Evolutionary conservation across 2,797 vertebrate genomes (phyloP).

Genomic region (Otus scops): DNA sequence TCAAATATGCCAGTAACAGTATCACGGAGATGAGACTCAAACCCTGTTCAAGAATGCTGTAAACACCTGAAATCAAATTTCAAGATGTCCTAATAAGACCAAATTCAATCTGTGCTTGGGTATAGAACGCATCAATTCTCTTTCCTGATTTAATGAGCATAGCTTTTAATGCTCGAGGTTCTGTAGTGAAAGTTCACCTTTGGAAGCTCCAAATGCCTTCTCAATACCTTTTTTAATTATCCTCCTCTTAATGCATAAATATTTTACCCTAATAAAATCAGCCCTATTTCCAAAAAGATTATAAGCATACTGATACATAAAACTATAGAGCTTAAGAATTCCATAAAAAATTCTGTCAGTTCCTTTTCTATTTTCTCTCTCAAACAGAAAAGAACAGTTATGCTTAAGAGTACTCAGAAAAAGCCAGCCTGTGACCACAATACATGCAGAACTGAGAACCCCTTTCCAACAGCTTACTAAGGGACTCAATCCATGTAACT

Average conservation of each 20-base stretch:
- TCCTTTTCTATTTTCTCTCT: neutral
- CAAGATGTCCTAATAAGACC: neutral
- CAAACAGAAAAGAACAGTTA: neutral
- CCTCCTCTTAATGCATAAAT: neutral
- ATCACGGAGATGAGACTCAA: neutral
- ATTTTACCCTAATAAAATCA: neutral
- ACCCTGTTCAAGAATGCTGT: neutral
- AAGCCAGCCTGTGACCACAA: neutral
- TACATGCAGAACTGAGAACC: neutral
- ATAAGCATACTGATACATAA: neutral
- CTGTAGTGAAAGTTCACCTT: fast-evolving
- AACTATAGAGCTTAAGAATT: neutral
- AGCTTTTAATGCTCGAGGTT: neutral
- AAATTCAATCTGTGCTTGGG: neutral
- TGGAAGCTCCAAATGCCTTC: neutral
- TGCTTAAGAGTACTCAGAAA: neutral
- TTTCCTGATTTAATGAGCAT: neutral
- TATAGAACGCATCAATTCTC: neutral
- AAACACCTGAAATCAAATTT: neutral
- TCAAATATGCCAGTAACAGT: fast-evolving
- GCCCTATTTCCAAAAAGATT: neutral
- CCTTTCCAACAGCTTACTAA: neutral
- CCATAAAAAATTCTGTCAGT: neutral
- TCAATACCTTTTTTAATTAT: neutral
- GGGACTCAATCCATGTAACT: neutral